Base-by-base conservation (phyloP, 2,113 vertebrate species). In the Pelobates fuscus region DNA sequence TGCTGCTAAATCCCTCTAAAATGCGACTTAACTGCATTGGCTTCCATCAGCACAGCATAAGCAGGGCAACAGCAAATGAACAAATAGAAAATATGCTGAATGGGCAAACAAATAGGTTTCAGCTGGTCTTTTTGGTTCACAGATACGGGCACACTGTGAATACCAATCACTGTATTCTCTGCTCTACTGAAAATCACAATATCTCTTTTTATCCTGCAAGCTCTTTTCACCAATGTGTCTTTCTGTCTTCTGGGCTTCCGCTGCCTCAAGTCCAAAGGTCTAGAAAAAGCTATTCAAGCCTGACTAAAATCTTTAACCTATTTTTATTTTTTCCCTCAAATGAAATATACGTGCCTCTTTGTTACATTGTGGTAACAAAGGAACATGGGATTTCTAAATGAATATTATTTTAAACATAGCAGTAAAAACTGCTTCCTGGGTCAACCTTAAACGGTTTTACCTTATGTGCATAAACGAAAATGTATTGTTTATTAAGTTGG, bases 71-170 rank as follows among this genome's bases (percentile, higher is more conserved):
- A 89, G 83, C 84, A 82, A 87, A 84, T 86, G 87, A 87, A 86
- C 88, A 88, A 88, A 87, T 84, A 87, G 86, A 85, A 88, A 86
- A 88, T 83, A 88, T 84, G 87, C 87, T 87, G 86, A 89, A 88
- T 88, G 81, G 88, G 83, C 64, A 81, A 83, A 87, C 86, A 85
- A 86, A 82, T 88, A 86, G 79, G 84, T 85, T 86, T 88, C 86
- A 88, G 85, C 89, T 86, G 87, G 86, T 85, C 81, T 82, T 90
- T 49, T 90, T 89, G 86, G 84, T 82, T 88, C 81, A 81, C 84
- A 81, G 67, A 82, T 84, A 82, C 75, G 83, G 86, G 83, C 81
- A 83, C 69, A 43, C 84, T 83, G 85, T 85, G 86, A 83, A 57
- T 87, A 86, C 85, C 86, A 87, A 83, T 86, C 89, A 87, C 88